phyloP scores from a whole-genome alignment of 2,888 invertebrate species.

The Penaeus monodon region DNA sequence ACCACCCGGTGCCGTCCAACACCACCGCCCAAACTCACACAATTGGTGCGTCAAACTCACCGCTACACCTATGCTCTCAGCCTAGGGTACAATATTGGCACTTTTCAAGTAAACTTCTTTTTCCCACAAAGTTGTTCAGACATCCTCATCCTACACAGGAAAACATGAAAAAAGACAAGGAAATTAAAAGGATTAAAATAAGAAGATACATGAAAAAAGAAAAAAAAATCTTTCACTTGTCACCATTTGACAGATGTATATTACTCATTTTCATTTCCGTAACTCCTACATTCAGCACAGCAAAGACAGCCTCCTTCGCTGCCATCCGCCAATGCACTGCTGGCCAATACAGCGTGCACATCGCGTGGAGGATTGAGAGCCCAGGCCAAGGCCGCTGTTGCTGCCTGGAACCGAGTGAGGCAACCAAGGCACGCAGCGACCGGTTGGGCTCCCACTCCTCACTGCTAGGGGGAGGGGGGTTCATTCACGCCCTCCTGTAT shows the following conservation, averaged over 20 bases:
- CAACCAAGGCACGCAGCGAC: conserved; percentile 2
- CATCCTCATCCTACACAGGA: conserved; percentile 43
- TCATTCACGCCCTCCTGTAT: conserved; percentile 36
- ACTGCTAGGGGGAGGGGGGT: conserved; percentile 40
- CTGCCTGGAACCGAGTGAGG: not conserved
- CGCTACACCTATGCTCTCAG: conserved; percentile 55
- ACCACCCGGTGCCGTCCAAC: conserved; percentile 54
- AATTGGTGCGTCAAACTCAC: conserved; percentile 49
- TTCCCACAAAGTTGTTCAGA: conserved; percentile 55
- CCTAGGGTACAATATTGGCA: conserved; percentile 60
- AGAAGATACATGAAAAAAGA: not conserved
- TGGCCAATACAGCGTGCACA: conserved; percentile 57
- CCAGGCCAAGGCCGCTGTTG: no score
- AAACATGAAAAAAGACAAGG: conserved; percentile 33
- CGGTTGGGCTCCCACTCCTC: conserved; percentile 30
- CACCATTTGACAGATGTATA: conserved; percentile 53
- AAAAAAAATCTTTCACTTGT: conserved; percentile 32
- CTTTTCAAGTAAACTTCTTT: conserved; percentile 58
- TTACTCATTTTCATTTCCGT: conserved; percentile 39
- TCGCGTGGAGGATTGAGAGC: not conserved
- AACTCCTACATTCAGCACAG: conserved; percentile 58
- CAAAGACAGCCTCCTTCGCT: conserved; percentile 49
- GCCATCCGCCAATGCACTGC: conserved; percentile 53
- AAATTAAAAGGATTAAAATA: conserved; percentile 23
- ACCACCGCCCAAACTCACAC: conserved; percentile 51